Evolutionary conservation across 2,113 vertebrate species (phyloP).

Genomic region (Carlito syrichta): DNA sequence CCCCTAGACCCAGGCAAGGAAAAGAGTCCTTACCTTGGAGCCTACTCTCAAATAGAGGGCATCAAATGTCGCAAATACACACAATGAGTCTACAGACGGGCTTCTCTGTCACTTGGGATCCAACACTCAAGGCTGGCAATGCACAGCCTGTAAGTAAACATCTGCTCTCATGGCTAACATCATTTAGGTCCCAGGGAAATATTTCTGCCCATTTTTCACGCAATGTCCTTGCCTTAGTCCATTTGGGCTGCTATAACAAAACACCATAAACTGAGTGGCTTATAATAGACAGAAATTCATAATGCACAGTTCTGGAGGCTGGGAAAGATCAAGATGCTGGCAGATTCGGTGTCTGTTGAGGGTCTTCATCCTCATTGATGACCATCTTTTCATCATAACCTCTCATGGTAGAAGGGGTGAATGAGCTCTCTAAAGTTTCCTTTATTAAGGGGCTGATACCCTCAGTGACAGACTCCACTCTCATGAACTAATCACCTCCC

Average conservation of each 20-base stretch:
- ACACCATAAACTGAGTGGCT: not conserved
- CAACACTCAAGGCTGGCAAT: not conserved
- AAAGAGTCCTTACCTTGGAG: not conserved
- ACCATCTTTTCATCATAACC: not conserved
- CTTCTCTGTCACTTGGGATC: not conserved
- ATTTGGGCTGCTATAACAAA: not conserved
- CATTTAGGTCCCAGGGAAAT: not conserved
- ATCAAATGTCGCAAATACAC: not conserved
- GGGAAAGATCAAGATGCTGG: not conserved
- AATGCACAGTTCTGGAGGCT: not conserved
- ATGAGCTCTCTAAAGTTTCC: not conserved
- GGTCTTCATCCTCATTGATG: not conserved
- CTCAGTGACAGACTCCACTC: no score
- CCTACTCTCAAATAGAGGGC: not conserved
- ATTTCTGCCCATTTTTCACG: not conserved
- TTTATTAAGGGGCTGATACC: not conserved
- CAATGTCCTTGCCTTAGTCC: not conserved
- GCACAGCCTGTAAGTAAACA: not conserved
- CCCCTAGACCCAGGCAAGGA: not conserved
- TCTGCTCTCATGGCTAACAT: not conserved
- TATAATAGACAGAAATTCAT: not conserved
- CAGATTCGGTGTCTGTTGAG: not conserved
- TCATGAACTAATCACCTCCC: not conserved
- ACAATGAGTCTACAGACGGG: not conserved
- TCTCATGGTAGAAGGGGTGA: not conserved